Evolutionary conservation across 2,888 invertebrate species (phyloP).

Genomic region (Thereva nobilitata): DNA sequence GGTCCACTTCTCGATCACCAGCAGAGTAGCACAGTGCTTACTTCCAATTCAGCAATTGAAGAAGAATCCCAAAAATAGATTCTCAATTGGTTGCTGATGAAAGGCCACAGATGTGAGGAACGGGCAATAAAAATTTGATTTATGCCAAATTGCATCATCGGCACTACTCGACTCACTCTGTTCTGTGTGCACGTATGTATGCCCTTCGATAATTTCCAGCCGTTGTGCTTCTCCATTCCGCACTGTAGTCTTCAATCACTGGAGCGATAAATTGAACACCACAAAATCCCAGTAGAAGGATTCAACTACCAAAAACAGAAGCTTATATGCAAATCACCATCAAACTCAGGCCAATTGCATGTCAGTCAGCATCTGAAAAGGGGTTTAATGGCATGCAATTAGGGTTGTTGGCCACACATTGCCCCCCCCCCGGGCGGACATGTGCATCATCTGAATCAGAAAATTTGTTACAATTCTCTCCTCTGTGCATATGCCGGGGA

Average conservation of each 20-base stretch:
- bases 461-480: no score
- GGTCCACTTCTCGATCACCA: no score
- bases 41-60: no score
- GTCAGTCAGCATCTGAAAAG: slow-evolving; percentile 6
- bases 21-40: no score
- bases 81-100: slow-evolving; percentile 23
- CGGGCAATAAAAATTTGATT: slow-evolving; percentile 35
- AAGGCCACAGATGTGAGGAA: slow-evolving; percentile 19
- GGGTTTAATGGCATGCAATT: slow-evolving; percentile 2
- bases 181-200: no score
- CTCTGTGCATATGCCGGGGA: no score
- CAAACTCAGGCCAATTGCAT: neutral
- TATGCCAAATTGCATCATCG: slow-evolving; percentile 35
- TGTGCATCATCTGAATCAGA: slow-evolving; percentile 1
- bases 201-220: no score
- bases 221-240: neutral
- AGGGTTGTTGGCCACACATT: neutral
- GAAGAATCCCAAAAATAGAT: slow-evolving; percentile 28
- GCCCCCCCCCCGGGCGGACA: neutral
- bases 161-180: neutral
- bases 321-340: no score
- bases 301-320: neutral
- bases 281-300: neutral
- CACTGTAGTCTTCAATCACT: neutral
- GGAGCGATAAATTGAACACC: neutral